Conservation (phyloP, 23 tunicate genomes). For the Trididemnum miniatum region DNA sequence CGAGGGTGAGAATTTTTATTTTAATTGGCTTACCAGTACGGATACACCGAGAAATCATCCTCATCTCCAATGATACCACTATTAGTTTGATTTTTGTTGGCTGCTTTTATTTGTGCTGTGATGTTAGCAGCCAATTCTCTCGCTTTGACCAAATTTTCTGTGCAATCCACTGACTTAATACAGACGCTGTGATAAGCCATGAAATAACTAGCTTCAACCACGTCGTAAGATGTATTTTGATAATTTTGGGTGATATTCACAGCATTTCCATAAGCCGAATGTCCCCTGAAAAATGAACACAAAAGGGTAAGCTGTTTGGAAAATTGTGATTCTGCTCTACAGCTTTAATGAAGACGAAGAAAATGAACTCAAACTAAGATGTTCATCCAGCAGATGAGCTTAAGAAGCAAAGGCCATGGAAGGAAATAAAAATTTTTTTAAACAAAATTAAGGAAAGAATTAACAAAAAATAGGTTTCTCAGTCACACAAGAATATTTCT, state of each 20-base stretch:
- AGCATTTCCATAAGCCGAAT: conserved; percentile 95
- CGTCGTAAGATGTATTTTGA: not conserved
- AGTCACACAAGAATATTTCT: too few species aligned
- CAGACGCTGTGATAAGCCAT: conserved; percentile 97
- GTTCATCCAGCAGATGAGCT: too few species aligned
- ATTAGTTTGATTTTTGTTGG: conserved; percentile 36
- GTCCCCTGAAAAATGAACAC: conserved; percentile 59
- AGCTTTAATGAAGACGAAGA: too few species aligned
- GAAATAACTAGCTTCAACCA: conserved; percentile 72
- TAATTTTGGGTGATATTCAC: conserved; percentile 52
- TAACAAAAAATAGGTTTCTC: too few species aligned
- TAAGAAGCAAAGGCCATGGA: too few species aligned
- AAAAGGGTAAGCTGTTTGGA: not conserved
- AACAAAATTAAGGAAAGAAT: too few species aligned
- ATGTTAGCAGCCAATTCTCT: conserved; percentile 84
- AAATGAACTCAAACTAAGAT: too few species aligned
- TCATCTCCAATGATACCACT: conserved; percentile 40
- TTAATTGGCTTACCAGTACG: conserved; percentile 68
- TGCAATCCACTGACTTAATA: conserved; percentile 92
- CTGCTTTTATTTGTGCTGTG: conserved; percentile 51
- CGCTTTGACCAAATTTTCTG: conserved; percentile 81
- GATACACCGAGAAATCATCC: conserved; percentile 75
- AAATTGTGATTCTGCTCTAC: too few species aligned
- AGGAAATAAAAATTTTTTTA: too few species aligned
- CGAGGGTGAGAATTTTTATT: not conserved